Evolutionary conservation across 1,140 invertebrate genomes (phyloP), one percentile per base, ranked within the genome.

Genomic region (Parasteatoda tepidariorum): DNA sequence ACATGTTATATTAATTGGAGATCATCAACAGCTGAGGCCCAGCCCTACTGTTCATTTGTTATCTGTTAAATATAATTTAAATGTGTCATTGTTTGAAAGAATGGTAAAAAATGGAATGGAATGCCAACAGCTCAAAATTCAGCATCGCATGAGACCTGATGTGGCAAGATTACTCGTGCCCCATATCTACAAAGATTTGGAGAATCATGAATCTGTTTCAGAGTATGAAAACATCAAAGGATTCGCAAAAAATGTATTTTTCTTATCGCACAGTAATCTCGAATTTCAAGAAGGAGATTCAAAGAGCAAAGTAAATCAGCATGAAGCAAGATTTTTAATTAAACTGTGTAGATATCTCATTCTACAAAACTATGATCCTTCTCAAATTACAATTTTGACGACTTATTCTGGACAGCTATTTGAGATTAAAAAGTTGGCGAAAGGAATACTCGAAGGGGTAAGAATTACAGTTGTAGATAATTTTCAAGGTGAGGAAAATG

Each of bases 401-500:
- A 92, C 93, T 0, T 94, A 94, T 86, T 90, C 91, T 26, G 93
- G 92, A 1, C 93, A 90, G 85, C 84, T 89, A 67, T 78, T 75
- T 54, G 30, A 24, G 5, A 34, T 86, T 13, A n/a, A n/a, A n/a
- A 81, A 59, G 67, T 78, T 66, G 13, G 30, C 24, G 2, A 68
- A 30, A 41, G 41, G 57, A 30, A 24, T 82, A 6, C 22, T 59
- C 7, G 55, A 66, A 67, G 70, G 18, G 28, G 48, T 86, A 9
- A 54, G 87, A 74, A 91, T 95, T 18, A 91, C 92, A 31, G 92
- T 92, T 3, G 92, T 96, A 2, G 95, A 97, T 88, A 95, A 94
- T 87, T 96, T 92, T 87, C 95, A 96, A 90, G 95, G 95, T 0
- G 93, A 96, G 88, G 95, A 97, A 89, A 94, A 92, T 54, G 92